Conservation (phyloP, 35 echinoderm and acorn worm genomes). For the Heliocidaris erythrogramma region DNA sequence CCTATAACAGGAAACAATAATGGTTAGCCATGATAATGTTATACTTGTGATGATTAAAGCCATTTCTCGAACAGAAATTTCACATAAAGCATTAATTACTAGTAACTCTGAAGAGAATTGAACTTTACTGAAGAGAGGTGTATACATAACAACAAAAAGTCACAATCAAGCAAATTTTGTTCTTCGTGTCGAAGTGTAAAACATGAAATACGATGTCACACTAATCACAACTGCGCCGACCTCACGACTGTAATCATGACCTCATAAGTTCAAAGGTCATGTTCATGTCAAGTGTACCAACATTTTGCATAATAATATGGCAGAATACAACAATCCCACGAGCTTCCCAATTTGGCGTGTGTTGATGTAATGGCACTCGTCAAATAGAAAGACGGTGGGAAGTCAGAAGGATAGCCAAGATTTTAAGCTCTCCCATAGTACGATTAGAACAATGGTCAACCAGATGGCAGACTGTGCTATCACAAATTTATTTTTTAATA, state of each 20-base stretch:
- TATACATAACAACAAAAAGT: not conserved
- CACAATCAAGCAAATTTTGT: not conserved
- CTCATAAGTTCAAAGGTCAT: not conserved
- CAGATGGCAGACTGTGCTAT: not conserved
- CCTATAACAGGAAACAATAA: no score
- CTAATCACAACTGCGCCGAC: not conserved
- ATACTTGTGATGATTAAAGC: no score
- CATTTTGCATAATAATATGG: conserved; percentile 9
- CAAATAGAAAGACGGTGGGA: not conserved
- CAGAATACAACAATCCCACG: not conserved
- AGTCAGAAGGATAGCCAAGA: not conserved
- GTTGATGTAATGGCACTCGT: not conserved
- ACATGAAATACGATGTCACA: not conserved
- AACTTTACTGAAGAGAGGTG: no score
- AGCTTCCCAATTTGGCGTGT: conserved; percentile 1
- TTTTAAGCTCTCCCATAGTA: not conserved
- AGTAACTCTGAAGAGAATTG: no score
- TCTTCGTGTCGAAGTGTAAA: not conserved
- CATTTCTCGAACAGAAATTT: no score
- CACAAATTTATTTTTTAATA: not conserved
- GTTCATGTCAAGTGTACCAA: conserved; percentile 8
- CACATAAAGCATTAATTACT: no score
- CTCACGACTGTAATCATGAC: not conserved
- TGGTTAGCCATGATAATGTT: no score
- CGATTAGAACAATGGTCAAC: not conserved